These are phyloP conservation scores for Aradophagus sp. DNA, from an alignment of 1,140 invertebrate genomes.

Conservation along the genomic window DNA sequence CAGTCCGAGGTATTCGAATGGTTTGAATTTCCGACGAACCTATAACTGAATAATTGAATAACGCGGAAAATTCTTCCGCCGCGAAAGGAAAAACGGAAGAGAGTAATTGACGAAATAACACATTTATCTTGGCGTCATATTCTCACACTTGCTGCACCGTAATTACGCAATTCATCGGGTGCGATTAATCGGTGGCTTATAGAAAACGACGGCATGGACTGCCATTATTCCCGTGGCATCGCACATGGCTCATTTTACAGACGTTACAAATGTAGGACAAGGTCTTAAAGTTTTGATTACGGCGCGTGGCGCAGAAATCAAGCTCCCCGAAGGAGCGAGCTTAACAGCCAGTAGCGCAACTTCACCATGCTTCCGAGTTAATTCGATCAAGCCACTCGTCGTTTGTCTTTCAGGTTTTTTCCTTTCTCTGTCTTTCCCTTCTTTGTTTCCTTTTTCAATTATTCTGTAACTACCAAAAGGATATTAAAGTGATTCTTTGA, in stretches of 20 bases:
- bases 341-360: slow-evolving; percentile 41
- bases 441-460: slow-evolving; percentile 26
- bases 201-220: slow-evolving; percentile 10
- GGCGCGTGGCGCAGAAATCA: slow-evolving; percentile 35
- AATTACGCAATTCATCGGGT: slow-evolving; percentile 2
- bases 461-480: slow-evolving; percentile 14
- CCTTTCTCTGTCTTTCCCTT: too few species aligned
- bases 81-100: too few species aligned
- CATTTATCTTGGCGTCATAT: too few species aligned
- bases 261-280: slow-evolving; percentile 45
- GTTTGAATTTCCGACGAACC: too few species aligned
- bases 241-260: slow-evolving; percentile 33
- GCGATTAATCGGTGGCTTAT: slow-evolving; percentile 19
- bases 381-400: slow-evolving; percentile 38
- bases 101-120: too few species aligned
- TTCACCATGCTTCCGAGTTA: slow-evolving; percentile 26
- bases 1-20: too few species aligned
- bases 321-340: slow-evolving; percentile 39
- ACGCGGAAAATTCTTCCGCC: too few species aligned
- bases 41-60: too few species aligned
- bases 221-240: slow-evolving; percentile 33
- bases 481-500: too few species aligned
- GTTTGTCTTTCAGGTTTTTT: too few species aligned
- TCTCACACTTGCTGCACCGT: too few species aligned
- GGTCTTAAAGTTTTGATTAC: slow-evolving; percentile 44